These are phyloP conservation scores for Antitype chi DNA, from an alignment of 2,888 invertebrate genomes.

Conservation along the genomic window DNA sequence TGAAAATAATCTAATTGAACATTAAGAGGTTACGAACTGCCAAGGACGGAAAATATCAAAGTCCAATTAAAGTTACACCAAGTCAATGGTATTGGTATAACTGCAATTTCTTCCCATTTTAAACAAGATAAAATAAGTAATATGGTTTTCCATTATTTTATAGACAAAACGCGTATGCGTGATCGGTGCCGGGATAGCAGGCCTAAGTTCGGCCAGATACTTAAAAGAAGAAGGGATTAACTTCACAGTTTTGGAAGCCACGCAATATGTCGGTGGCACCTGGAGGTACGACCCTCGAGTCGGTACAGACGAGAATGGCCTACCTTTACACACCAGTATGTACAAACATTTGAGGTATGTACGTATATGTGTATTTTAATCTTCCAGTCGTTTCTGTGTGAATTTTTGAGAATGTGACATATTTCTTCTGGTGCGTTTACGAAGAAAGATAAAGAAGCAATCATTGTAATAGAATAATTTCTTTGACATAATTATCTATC, in stretches of 20 bases:
- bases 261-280: conserved; percentile 84
- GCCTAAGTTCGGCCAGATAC: conserved; percentile 82
- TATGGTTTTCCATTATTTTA: conserved; percentile 17
- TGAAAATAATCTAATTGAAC: not conserved
- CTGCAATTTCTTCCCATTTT: not conserved
- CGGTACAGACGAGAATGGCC: conserved; percentile 90
- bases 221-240: conserved; percentile 82
- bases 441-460: conserved; percentile 41
- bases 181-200: conserved; percentile 86
- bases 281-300: conserved; percentile 87
- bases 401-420: not conserved
- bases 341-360: conserved; percentile 92
- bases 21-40: too few relatives aligned
- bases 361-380: conserved; percentile 17
- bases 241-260: conserved; percentile 84
- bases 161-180: conserved; percentile 80
- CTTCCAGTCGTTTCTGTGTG: not conserved
- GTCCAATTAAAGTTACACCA: too few relatives aligned
- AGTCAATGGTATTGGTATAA: not conserved
- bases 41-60: too few relatives aligned
- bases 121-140: not conserved
- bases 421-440: conserved; percentile 41
- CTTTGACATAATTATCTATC: not conserved
- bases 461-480: not conserved
- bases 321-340: conserved; percentile 92